These are phyloP conservation scores for Achroia grisella DNA, from an alignment of 1,140 invertebrate species.

Conservation along the genomic window DNA sequence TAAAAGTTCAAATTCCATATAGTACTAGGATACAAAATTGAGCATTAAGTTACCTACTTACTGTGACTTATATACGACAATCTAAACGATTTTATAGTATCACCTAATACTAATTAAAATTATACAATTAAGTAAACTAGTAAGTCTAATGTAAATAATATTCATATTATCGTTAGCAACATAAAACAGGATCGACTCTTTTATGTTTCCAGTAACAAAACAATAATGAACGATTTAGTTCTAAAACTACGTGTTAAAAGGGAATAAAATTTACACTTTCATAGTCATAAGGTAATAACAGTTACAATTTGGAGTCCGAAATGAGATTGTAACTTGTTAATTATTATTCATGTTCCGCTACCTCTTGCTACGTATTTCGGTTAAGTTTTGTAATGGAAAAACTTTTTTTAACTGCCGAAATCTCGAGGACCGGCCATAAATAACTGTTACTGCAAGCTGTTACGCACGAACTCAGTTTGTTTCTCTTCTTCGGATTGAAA, in stretches of 20 bases:
- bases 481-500: slow-evolving; percentile 21
- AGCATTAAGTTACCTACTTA: too few species aligned
- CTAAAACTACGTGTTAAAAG: background rate
- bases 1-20: too few species aligned
- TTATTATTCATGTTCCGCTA: slow-evolving; percentile 43
- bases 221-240: too few species aligned
- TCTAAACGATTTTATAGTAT: too few species aligned
- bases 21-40: too few species aligned
- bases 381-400: slow-evolving; percentile 56
- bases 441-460: slow-evolving; percentile 59
- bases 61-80: too few species aligned
- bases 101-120: too few species aligned
- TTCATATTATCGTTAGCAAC: too few species aligned
- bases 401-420: slow-evolving; percentile 55
- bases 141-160: too few species aligned
- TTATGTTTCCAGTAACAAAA: too few species aligned
- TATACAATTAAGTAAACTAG: too few species aligned
- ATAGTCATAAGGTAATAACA: slow-evolving; percentile 2
- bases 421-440: slow-evolving; percentile 49
- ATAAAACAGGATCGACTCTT: too few species aligned
- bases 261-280: slow-evolving; percentile 7
- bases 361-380: slow-evolving; percentile 28
- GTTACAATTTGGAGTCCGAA: slow-evolving; percentile 6
- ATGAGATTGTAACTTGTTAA: slow-evolving; percentile 29
- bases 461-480: slow-evolving; percentile 42